Conservation (phyloP, 2,113 vertebrate species). For the Tetrax tetrax region DNA sequence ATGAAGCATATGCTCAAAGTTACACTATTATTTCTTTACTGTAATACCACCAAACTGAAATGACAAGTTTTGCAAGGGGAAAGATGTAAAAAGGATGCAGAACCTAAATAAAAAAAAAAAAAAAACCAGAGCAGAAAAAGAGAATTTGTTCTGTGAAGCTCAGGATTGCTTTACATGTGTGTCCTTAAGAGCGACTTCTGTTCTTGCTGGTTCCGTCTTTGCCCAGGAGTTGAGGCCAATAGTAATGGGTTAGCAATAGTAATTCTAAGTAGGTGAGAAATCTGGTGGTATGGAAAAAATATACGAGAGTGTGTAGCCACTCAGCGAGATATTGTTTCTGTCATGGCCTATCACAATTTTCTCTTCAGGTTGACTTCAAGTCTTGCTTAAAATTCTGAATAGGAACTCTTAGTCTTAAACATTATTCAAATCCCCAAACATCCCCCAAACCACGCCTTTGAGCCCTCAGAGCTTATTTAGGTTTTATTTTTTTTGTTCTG, state of each 20-base stretch:
- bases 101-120: background rate
- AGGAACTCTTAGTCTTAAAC: background rate
- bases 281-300: background rate
- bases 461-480: background rate
- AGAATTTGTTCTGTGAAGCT: background rate
- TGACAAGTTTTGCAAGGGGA: background rate
- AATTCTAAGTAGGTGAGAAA: background rate
- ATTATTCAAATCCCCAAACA: background rate
- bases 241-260: background rate
- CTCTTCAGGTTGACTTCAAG: background rate
- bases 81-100: background rate
- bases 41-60: background rate
- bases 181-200: background rate
- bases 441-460: background rate
- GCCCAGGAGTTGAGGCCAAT: background rate
- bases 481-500: background rate
- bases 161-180: background rate
- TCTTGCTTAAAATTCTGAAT: background rate
- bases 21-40: background rate
- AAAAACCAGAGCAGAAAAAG: too few relatives aligned
- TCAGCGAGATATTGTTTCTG: background rate
- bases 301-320: background rate
- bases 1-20: background rate
- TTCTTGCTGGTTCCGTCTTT: background rate
- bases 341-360: background rate